Conservation (phyloP, 2,888 invertebrate species). For the Ichneumon xanthorius region DNA sequence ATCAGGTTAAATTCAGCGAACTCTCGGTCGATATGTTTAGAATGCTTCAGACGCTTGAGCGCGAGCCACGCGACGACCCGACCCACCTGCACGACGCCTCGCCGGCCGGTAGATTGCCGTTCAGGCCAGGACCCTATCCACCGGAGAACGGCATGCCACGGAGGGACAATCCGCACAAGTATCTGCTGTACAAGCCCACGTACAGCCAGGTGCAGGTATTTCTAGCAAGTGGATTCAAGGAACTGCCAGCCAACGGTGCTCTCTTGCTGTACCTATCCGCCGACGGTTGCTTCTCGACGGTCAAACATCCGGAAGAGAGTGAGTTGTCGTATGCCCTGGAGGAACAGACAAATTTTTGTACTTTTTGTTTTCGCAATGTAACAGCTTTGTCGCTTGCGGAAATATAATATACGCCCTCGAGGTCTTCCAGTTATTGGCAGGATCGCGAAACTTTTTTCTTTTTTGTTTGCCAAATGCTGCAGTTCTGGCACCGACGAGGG, state of each 20-base stretch:
- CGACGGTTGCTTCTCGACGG: slow-evolving; percentile 93
- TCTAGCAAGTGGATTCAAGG: slow-evolving; percentile 96
- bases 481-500: not conserved
- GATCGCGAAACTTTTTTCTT: not conserved
- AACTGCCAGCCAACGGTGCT: slow-evolving; percentile 96
- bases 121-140: slow-evolving; percentile 86
- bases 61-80: slow-evolving; percentile 94
- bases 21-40: slow-evolving; percentile 99
- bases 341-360: not conserved
- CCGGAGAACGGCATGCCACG: slow-evolving; percentile 91
- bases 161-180: slow-evolving; percentile 98
- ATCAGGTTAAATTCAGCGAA: slow-evolving; percentile 98
- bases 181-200: slow-evolving; percentile 97
- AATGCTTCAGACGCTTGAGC: slow-evolving; percentile 97
- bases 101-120: slow-evolving; percentile 89
- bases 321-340: slow-evolving; percentile 82
- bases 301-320: slow-evolving; percentile 96
- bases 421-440: not conserved
- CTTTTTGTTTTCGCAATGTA: not conserved
- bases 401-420: slow-evolving; percentile 2
- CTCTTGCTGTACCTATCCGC: slow-evolving; percentile 97
- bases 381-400: slow-evolving; percentile 22
- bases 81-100: slow-evolving; percentile 91
- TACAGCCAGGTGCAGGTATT: slow-evolving; percentile 97
- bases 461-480: slow-evolving; percentile 2